Evolutionary conservation across 2,113 vertebrate genomes (phyloP).

Genomic region (Melanostigma gelatinosum): DNA sequence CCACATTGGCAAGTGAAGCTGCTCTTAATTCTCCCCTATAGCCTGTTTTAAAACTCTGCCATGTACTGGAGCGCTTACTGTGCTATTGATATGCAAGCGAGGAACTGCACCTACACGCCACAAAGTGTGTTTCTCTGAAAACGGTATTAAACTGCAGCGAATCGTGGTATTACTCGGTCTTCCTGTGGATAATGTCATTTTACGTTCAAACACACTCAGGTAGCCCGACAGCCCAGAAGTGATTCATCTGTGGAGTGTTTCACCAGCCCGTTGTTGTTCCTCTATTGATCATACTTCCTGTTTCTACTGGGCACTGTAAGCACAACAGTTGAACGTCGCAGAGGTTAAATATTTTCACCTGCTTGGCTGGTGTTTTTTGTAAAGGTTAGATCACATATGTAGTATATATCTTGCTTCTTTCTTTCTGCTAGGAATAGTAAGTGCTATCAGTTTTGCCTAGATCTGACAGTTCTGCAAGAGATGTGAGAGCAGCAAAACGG

Average conservation of each 20-base stretch:
- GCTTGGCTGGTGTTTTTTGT: background rate
- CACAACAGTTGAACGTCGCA: background rate
- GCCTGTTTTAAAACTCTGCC: constrained; percentile 37
- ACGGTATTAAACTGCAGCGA: background rate
- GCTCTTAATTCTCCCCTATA: constrained; percentile 19
- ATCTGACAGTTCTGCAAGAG: background rate
- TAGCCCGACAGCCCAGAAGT: constrained; percentile 1
- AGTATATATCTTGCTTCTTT: background rate
- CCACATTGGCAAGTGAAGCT: constrained; percentile 31
- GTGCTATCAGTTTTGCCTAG: background rate
- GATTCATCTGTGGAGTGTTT: constrained; percentile 52
- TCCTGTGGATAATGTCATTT: constrained; percentile 1
- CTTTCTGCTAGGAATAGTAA: background rate
- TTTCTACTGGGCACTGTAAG: constrained; percentile 45
- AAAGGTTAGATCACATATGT: background rate
- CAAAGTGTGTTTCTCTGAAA: background rate
- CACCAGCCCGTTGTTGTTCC: constrained; percentile 66
- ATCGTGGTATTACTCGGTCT: background rate
- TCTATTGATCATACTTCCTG: constrained; percentile 76
- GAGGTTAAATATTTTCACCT: background rate
- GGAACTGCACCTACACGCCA: constrained; percentile 4
- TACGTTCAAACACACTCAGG: constrained; percentile 7
- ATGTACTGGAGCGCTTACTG: constrained; percentile 12
- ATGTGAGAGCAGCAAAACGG: background rate
- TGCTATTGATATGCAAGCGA: constrained; percentile 26